A percentile compares a stretch with the other conserved stretches of the same genome.
Evolutionary conservation across 2,113 vertebrate species (phyloP).

Genomic region (Guaruba guarouba): DNA sequence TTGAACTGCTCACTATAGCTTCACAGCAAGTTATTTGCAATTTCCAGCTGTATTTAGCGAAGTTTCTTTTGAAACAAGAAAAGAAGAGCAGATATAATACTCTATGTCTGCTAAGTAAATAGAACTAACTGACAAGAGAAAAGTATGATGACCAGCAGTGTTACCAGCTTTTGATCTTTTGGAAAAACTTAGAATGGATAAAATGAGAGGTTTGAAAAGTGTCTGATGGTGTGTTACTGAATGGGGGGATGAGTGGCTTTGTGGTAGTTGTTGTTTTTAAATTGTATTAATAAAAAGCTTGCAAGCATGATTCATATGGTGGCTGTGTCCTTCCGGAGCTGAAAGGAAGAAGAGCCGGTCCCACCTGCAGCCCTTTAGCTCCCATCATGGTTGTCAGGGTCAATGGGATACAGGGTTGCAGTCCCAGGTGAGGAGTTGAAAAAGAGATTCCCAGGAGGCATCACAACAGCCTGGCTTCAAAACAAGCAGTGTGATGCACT

Average conservation of each 20-base stretch:
- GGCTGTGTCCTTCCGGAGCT: neutral
- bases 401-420: neutral
- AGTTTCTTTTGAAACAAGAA: neutral
- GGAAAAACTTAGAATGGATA: conserved; percentile 1
- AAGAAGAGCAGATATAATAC: neutral
- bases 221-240: neutral
- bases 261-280: neutral
- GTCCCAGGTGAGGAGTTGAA: neutral
- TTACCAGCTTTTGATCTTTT: neutral
- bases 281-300: neutral
- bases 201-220: neutral
- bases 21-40: neutral
- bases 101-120: neutral
- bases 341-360: neutral
- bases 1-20: neutral
- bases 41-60: neutral
- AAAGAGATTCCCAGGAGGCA: neutral
- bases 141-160: neutral
- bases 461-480: neutral
- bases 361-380: neutral
- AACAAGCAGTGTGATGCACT: neutral
- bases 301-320: neutral
- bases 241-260: neutral
- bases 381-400: rapidly evolving
- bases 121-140: neutral